phyloP scores from a whole-genome alignment of 2,888 invertebrate genomes.

The Gortyna flavago region DNA sequence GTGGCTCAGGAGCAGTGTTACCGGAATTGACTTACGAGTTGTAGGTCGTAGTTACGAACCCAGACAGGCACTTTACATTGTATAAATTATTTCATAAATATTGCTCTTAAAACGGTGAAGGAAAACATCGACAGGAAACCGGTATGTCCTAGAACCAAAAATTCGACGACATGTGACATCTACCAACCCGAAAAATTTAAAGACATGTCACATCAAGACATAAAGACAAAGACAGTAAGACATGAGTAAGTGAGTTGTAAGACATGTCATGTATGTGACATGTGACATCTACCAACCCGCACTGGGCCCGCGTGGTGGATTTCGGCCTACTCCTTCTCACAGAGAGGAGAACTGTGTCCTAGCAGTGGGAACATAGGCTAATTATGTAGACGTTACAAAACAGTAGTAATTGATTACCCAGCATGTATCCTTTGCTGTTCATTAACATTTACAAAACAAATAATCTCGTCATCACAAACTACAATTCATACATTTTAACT shows the following conservation, averaged over 20 bases:
- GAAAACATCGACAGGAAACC: not conserved
- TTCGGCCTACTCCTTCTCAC: no score
- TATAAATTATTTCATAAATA: not conserved
- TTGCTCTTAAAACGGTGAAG: not conserved
- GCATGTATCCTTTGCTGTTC: not conserved
- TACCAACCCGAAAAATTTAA: not conserved
- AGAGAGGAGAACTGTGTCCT: no score
- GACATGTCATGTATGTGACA: no score
- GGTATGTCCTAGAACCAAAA: not conserved
- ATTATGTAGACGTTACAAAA: not conserved
- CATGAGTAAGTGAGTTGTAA: no score
- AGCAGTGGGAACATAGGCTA: no score
- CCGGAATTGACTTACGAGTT: not conserved
- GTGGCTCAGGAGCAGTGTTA: not conserved
- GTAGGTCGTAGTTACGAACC: not conserved
- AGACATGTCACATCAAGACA: no score
- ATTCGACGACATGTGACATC: not conserved
- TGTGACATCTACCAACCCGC: not conserved
- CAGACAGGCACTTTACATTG: not conserved
- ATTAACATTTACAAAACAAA: constrained; percentile 10
- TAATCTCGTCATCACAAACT: not conserved
- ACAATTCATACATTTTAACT: constrained; percentile 17
- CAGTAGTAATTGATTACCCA: not conserved
- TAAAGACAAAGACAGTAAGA: no score
- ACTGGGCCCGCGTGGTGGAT: no score